phyloP scores from a whole-genome alignment of 2,888 invertebrate genomes.

The Acanthacorydalis orientalis region DNA sequence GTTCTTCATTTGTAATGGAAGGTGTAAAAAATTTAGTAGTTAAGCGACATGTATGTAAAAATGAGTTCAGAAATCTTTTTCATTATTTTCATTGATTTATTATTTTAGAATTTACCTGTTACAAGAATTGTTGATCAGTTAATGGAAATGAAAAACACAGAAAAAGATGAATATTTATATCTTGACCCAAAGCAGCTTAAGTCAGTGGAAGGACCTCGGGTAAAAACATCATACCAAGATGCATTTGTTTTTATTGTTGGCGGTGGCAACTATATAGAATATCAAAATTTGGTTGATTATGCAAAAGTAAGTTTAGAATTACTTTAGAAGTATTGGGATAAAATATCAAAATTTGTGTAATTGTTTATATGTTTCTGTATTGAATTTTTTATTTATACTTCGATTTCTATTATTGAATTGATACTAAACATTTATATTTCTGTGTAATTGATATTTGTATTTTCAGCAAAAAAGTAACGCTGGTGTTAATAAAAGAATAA shows the following conservation, averaged over 20 bases:
- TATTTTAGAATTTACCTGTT: slow-evolving; percentile 71
- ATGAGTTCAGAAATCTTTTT: background rate
- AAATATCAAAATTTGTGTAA: background rate
- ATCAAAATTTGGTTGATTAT: slow-evolving; percentile 94
- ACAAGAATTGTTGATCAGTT: slow-evolving; percentile 82
- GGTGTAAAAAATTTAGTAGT: slow-evolving; percentile 98
- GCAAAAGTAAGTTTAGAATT: slow-evolving; percentile 43
- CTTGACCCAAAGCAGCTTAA: slow-evolving; percentile 91
- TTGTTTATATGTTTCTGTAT: background rate
- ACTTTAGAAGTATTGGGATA: background rate
- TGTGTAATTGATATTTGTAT: slow-evolving; percentile 9
- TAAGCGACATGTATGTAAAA: slow-evolving; percentile 80
- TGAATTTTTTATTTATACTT: background rate
- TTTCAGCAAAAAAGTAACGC: slow-evolving; percentile 56
- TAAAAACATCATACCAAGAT: slow-evolving; percentile 61
- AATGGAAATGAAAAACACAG: slow-evolving; percentile 65
- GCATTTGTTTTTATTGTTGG: slow-evolving; percentile 84
- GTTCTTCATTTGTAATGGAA: slow-evolving; percentile 98
- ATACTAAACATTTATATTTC: slow-evolving; percentile 5
- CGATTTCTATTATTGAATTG: slow-evolving; percentile 3
- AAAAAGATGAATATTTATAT: slow-evolving; percentile 79
- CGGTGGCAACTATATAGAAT: slow-evolving; percentile 97
- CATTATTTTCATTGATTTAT: slow-evolving; percentile 5
- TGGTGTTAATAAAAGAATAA: slow-evolving; percentile 60
- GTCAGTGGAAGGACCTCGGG: slow-evolving; percentile 44